Percentiles rank a stretch among this genome's conserved stretches.
These are phyloP conservation scores for Triops longicaudatus DNA, from an alignment of 1,140 invertebrate genomes.

Conservation along the genomic window DNA sequence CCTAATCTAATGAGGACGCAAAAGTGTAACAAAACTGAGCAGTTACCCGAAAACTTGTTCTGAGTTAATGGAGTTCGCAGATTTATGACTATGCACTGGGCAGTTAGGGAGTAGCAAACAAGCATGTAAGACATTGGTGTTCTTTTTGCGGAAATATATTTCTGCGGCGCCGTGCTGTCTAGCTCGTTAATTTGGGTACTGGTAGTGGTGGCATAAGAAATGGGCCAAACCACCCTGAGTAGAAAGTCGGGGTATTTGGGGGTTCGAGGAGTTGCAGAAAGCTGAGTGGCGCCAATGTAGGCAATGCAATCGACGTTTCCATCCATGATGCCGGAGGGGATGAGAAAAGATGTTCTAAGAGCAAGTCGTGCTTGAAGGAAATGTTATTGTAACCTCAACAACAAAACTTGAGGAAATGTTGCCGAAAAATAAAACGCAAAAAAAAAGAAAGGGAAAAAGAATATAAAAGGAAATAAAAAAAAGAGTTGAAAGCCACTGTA, in stretches of 20 bases:
- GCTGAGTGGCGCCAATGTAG: conserved; percentile 1
- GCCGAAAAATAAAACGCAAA: background rate
- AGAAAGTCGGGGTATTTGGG: background rate
- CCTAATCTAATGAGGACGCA: too few species aligned
- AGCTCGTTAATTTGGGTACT: conserved; percentile 3
- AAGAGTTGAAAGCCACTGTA: background rate
- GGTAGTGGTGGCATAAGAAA: background rate
- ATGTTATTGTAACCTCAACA: background rate
- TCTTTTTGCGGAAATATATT: background rate
- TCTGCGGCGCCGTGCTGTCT: background rate
- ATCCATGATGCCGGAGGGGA: background rate
- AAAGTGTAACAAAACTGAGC: background rate
- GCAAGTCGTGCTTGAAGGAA: background rate
- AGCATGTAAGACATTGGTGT: background rate
- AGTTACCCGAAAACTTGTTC: background rate
- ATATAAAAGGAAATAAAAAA: too few species aligned
- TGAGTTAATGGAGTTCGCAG: background rate
- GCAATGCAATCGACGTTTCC: background rate
- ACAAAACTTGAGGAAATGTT: too few species aligned
- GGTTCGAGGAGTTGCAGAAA: background rate
- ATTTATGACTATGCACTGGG: background rate
- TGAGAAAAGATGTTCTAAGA: background rate
- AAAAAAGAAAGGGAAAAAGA: background rate
- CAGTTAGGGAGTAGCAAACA: background rate
- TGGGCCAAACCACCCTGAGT: background rate